Conservation (phyloP, 1,140 invertebrate species). For the Papilio machaon region DNA sequence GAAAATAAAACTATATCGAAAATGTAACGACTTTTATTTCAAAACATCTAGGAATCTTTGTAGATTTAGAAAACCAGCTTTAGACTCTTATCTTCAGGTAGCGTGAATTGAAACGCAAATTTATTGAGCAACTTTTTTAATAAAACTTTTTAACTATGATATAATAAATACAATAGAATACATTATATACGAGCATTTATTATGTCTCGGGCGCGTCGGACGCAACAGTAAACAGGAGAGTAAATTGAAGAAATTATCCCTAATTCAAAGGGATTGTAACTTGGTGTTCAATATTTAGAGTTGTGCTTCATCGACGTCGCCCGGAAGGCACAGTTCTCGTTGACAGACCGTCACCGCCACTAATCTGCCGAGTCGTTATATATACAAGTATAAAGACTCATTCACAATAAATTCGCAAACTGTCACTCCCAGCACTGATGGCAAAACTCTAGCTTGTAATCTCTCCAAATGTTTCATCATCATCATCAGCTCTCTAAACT, state of each 20-base stretch:
- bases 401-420: slow-evolving; percentile 8
- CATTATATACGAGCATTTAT: slow-evolving; percentile 76
- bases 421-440: neutral
- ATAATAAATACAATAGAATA: slow-evolving; percentile 79
- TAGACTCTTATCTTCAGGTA: neutral
- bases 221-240: neutral
- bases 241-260: neutral
- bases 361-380: slow-evolving; percentile 17
- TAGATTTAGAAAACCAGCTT: neutral
- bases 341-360: slow-evolving; percentile 34
- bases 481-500: too few species aligned
- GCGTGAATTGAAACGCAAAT: slow-evolving; percentile 48
- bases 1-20: slow-evolving; percentile 79
- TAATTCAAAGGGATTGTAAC: neutral
- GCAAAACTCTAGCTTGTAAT: too few species aligned
- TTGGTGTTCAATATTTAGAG: neutral
- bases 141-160: slow-evolving; percentile 78
- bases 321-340: slow-evolving; percentile 69
- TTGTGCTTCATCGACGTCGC: slow-evolving; percentile 42
- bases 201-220: slow-evolving; percentile 59
- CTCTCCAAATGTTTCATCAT: too few species aligned
- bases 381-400: slow-evolving; percentile 1
- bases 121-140: slow-evolving; percentile 79
- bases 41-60: neutral
- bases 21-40: slow-evolving; percentile 50